Conservation (phyloP, 2,888 invertebrate genomes). For the Pseudoips prasinana region DNA sequence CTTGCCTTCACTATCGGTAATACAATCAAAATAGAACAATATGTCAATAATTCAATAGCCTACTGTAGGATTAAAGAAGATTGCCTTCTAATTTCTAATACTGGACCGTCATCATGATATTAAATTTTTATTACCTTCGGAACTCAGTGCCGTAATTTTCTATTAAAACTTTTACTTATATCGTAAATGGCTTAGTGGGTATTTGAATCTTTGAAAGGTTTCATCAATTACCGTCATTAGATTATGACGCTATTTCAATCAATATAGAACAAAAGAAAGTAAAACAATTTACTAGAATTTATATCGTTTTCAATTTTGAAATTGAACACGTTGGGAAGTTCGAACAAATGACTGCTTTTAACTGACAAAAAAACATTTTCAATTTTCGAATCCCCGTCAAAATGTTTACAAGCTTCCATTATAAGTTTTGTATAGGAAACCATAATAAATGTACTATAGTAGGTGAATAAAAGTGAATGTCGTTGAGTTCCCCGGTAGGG, state of each 20-base stretch:
- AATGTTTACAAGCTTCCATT: constrained; percentile 14
- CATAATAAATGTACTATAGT: constrained; percentile 29
- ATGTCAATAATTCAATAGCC: constrained; percentile 11
- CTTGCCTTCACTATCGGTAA: constrained; percentile 9
- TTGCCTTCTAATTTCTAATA: constrained; percentile 17
- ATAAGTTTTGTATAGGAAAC: constrained; percentile 21
- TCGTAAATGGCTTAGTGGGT: constrained; percentile 14
- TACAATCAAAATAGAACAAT: constrained; percentile 20
- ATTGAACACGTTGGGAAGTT: neutral
- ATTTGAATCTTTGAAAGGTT: constrained; percentile 12
- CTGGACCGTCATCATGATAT: constrained; percentile 12
- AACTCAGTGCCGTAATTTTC: constrained; percentile 20
- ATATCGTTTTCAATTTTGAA: neutral
- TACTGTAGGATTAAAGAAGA: constrained; percentile 3
- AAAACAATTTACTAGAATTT: neutral
- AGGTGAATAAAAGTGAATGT: constrained; percentile 21
- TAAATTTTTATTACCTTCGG: constrained; percentile 17
- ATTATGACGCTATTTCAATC: constrained; percentile 17
- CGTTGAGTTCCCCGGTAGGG: constrained; percentile 33
- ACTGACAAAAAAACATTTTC: constrained; percentile 8
- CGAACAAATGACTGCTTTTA: neutral
- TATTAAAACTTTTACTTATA: constrained; percentile 30
- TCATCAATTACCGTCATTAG: constrained; percentile 22
- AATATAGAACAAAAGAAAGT: constrained; percentile 24
- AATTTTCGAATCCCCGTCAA: constrained; percentile 17